Conservation (phyloP, 2,113 vertebrate genomes). For the Corythornis cristatus region DNA sequence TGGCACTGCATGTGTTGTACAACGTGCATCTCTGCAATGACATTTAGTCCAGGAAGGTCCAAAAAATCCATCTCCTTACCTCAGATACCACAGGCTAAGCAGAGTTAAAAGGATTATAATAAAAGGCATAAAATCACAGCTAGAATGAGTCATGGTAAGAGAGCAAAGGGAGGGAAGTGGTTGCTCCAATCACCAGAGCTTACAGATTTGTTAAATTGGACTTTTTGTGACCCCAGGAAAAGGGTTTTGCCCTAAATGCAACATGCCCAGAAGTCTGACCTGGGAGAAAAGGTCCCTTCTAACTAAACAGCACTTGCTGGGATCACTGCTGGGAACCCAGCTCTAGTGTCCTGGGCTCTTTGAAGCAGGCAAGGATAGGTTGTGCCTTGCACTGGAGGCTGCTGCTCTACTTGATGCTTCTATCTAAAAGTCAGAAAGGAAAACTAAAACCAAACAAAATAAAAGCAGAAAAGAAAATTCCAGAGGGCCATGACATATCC, state of each 20-base stretch:
- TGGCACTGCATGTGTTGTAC: fast-evolving
- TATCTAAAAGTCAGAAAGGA: background rate
- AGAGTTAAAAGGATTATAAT: background rate
- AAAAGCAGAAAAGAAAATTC: background rate
- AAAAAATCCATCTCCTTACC: background rate
- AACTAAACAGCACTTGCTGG: background rate
- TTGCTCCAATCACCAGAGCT: background rate
- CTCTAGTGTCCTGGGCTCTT: background rate
- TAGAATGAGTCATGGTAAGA: background rate
- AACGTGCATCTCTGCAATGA: background rate
- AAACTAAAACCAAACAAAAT: background rate
- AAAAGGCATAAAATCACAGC: background rate
- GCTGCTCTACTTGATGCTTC: background rate
- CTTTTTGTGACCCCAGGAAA: background rate
- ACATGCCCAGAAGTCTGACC: background rate
- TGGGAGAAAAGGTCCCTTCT: background rate
- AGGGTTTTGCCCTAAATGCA: background rate
- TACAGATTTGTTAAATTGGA: background rate
- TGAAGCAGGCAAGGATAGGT: background rate
- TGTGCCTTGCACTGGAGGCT: background rate
- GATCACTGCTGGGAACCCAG: background rate
- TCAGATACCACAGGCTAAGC: background rate
- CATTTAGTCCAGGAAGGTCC: background rate
- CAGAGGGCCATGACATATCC: background rate
- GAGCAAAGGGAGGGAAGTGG: background rate